These are phyloP conservation scores for Brenthis ino DNA, from an alignment of 2,888 invertebrate species.

Conservation along the genomic window DNA sequence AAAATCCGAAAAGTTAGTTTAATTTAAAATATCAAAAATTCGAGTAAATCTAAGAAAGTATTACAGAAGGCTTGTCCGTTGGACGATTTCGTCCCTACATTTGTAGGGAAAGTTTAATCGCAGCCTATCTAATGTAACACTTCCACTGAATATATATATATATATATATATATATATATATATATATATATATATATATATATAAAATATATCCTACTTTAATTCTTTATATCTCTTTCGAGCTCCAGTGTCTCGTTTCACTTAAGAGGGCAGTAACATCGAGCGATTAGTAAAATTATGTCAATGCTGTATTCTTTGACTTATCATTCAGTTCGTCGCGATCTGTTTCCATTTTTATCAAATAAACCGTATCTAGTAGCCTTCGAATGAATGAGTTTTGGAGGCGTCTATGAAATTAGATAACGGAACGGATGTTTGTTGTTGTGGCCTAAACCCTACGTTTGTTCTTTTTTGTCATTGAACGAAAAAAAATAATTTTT, in stretches of 20 bases:
- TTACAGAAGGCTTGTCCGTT: too few species aligned
- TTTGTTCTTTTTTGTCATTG: not conserved
- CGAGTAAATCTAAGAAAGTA: too few species aligned
- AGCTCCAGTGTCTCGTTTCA: conserved; percentile 39
- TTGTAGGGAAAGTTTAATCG: too few species aligned
- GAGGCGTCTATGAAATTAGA: conserved; percentile 16
- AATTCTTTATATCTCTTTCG: conserved; percentile 21
- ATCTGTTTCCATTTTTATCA: conserved; percentile 43
- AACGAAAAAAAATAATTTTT: too few species aligned
- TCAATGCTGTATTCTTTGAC: conserved; percentile 56
- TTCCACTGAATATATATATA: too few species aligned
- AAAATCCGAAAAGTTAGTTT: too few species aligned
- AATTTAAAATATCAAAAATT: too few species aligned
- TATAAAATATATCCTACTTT: too few species aligned
- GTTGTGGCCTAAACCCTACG: not conserved
- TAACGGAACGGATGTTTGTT: not conserved
- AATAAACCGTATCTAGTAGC: conserved; percentile 36
- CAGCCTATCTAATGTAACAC: too few species aligned
- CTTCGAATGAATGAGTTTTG: conserved; percentile 37
- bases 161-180: too few species aligned
- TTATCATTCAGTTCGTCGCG: conserved; percentile 40
- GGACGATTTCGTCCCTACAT: too few species aligned
- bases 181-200: too few species aligned
- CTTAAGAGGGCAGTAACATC: conserved; percentile 45
- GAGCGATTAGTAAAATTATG: conserved; percentile 57